Percentiles rank a stretch among this genome's conserved stretches.
phyloP scores from a whole-genome alignment of 35 echinoderm and acorn worm genomes.

The Lytechinus variegatus region DNA sequence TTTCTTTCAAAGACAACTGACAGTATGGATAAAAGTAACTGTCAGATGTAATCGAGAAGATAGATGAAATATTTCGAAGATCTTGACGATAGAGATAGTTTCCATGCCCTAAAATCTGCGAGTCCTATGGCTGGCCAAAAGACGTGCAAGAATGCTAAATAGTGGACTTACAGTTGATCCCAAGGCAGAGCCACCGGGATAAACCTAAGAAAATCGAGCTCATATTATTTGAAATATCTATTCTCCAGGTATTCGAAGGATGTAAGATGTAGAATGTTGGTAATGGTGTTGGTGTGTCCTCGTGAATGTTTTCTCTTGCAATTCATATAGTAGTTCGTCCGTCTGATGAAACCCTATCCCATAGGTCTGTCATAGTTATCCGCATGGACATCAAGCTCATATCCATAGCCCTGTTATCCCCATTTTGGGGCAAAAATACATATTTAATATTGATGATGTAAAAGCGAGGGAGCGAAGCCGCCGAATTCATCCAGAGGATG shows the following conservation, averaged over 20 bases:
- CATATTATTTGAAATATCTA: not conserved
- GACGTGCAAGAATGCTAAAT: slow-evolving; percentile 1
- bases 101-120: not conserved
- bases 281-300: not conserved
- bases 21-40: not conserved
- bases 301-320: not conserved
- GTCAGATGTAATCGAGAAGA: not conserved
- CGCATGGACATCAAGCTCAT: not conserved
- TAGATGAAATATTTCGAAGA: not conserved
- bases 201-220: not conserved
- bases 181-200: not conserved
- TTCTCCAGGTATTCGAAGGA: not conserved
- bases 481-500: too few species aligned
- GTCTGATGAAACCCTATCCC: not conserved
- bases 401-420: too few species aligned
- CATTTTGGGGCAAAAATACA: too few species aligned
- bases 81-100: not conserved
- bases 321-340: not conserved
- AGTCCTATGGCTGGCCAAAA: not conserved
- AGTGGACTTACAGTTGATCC: not conserved
- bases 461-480: too few species aligned
- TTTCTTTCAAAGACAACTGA: not conserved
- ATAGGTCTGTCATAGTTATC: not conserved
- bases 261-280: not conserved
- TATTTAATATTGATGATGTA: too few species aligned